These are phyloP conservation scores for Zoanthus sociatus DNA, from an alignment of 92 coral and sea anemone genomes.

Conservation along the genomic window DNA sequence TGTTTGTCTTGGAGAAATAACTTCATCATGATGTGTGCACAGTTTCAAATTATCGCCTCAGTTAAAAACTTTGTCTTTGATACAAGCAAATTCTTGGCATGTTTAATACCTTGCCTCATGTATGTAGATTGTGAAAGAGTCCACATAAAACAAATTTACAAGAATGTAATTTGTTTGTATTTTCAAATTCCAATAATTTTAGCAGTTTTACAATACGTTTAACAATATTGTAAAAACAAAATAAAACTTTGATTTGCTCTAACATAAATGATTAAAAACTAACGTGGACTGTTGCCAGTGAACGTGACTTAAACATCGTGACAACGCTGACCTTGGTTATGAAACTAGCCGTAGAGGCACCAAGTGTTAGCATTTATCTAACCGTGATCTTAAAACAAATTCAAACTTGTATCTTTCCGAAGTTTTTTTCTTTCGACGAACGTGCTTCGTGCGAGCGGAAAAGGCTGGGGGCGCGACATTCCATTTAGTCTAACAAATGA, in stretches of 20 bases:
- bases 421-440: background rate
- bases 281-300: constrained; percentile 1
- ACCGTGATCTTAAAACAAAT: constrained; percentile 26
- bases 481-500: constrained; percentile 22
- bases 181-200: background rate
- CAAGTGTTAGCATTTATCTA: constrained; percentile 3
- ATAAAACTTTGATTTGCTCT: background rate
- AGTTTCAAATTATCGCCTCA: too few relatives aligned
- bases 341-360: constrained; percentile 34
- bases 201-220: background rate
- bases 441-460: constrained; percentile 15
- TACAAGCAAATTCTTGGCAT: background rate
- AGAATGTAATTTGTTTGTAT: background rate
- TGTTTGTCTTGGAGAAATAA: too few relatives aligned
- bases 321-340: constrained; percentile 7
- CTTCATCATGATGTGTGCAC: too few relatives aligned
- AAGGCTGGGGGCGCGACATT: constrained; percentile 26
- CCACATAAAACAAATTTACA: background rate
- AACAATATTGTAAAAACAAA: background rate
- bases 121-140: background rate
- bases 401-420: background rate
- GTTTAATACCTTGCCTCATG: background rate
- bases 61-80: background rate
- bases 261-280: background rate
- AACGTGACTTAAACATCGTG: constrained; percentile 11